These are phyloP conservation scores for Chaunax sp. DNA, from an alignment of 2,797 vertebrate species.

Conservation along the genomic window DNA sequence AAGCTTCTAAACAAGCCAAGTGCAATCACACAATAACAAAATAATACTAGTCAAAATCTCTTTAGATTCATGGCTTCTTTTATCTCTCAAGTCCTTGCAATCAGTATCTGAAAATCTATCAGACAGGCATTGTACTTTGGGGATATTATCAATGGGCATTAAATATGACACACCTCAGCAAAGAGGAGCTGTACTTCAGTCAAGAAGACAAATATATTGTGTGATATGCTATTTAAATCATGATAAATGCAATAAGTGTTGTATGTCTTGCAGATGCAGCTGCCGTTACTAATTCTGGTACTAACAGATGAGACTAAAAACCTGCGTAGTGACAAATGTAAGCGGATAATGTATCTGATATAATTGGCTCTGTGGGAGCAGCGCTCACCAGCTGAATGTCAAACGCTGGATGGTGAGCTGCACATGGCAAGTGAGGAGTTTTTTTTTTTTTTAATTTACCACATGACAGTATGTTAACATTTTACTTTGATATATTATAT, in stretches of 20 bases:
- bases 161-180: conserved; percentile 42
- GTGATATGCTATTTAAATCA: conserved; percentile 48
- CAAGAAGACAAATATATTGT: conserved; percentile 17
- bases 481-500: conserved; percentile 71
- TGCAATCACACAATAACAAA: neutral
- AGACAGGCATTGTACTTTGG: conserved; percentile 16
- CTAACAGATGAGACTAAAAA: conserved; percentile 32
- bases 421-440: conserved; percentile 38
- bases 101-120: conserved; percentile 1
- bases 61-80: too few relatives aligned
- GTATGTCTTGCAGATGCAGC: conserved; percentile 56
- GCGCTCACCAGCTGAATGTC: conserved; percentile 37
- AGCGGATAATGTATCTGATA: conserved; percentile 28
- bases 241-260: conserved; percentile 46
- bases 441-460: conserved; percentile 66
- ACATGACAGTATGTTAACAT: conserved; percentile 59
- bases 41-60: too few relatives aligned
- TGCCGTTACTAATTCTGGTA: conserved; percentile 54
- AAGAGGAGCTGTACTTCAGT: conserved; percentile 18
- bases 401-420: conserved; percentile 37
- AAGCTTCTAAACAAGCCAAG: conserved; percentile 3
- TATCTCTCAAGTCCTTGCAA: neutral
- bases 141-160: conserved; percentile 50
- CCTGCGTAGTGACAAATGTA: conserved; percentile 38
- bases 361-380: conserved; percentile 24